phyloP scores from a whole-genome alignment of 2,113 vertebrate genomes.

The Malurus melanocephalus region DNA sequence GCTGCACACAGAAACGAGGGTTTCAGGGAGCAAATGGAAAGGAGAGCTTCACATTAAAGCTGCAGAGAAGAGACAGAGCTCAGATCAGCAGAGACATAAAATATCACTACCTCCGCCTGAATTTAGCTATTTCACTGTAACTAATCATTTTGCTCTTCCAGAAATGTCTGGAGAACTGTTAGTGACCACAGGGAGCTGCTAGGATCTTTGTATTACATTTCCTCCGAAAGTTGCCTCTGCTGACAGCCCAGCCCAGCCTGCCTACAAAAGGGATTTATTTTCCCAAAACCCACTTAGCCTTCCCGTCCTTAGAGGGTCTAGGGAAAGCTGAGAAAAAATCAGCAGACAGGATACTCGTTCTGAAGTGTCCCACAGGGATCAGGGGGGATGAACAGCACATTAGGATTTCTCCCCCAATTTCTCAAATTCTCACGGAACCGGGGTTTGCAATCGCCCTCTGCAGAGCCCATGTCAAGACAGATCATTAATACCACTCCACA shows the following conservation, averaged over 20 bases:
- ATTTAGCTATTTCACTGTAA: slow-evolving; percentile 17
- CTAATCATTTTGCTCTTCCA: slow-evolving; percentile 27
- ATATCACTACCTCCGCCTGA: background rate
- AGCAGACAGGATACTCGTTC: slow-evolving; percentile 45
- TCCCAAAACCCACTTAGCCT: slow-evolving; percentile 41
- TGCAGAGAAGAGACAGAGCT: background rate
- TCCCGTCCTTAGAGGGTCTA: slow-evolving; percentile 20
- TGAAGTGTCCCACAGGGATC: slow-evolving; percentile 6
- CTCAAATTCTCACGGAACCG: slow-evolving; percentile 38
- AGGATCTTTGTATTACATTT: slow-evolving; percentile 45
- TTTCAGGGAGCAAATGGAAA: background rate
- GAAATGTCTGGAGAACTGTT: slow-evolving; percentile 42
- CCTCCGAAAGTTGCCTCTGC: slow-evolving; percentile 11
- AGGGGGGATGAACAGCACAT: slow-evolving; percentile 33
- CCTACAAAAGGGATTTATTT: slow-evolving; percentile 51
- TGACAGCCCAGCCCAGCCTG: slow-evolving; percentile 9
- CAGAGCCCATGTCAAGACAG: slow-evolving; percentile 18
- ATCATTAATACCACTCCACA: slow-evolving; percentile 51
- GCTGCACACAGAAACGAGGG: background rate
- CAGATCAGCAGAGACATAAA: background rate
- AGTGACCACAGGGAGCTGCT: slow-evolving; percentile 44
- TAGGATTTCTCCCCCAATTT: slow-evolving; percentile 34
- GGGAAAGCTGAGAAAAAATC: slow-evolving; percentile 19
- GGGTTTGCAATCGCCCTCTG: slow-evolving; percentile 37
- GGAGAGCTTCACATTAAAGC: slow-evolving; percentile 13